These are phyloP conservation scores for Rhagoletis zephyria DNA, from an alignment of 1,140 invertebrate species.

Conservation along the genomic window DNA sequence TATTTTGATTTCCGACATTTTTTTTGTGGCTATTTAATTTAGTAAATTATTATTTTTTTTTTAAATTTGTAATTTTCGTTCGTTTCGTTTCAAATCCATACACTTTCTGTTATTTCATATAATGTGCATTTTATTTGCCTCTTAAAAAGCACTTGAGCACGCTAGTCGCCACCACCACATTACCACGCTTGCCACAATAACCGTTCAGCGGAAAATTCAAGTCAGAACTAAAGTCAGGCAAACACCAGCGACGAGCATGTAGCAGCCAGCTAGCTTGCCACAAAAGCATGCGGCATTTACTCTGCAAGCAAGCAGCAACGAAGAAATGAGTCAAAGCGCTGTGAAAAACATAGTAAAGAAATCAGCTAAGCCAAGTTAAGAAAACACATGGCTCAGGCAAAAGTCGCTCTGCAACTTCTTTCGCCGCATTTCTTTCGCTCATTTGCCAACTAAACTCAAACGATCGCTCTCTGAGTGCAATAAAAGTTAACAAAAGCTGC, in stretches of 20 bases:
- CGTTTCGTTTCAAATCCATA: background rate
- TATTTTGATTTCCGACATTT: too few relatives aligned
- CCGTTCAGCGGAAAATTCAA: conserved; percentile 67
- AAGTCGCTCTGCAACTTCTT: background rate
- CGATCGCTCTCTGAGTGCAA: too few relatives aligned
- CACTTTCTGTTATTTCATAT: background rate
- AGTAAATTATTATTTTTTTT: too few relatives aligned
- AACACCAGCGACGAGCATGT: background rate
- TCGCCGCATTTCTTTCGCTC: background rate
- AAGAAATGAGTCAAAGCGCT: background rate
- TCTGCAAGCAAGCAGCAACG: background rate
- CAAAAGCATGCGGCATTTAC: background rate
- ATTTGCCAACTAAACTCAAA: background rate
- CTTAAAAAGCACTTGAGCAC: background rate
- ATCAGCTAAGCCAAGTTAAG: background rate
- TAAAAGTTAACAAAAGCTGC: too few relatives aligned
- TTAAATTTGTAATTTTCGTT: too few relatives aligned
- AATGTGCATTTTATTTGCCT: background rate
- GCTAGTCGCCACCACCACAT: background rate
- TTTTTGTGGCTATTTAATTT: too few relatives aligned
- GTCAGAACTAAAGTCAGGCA: conserved; percentile 68
- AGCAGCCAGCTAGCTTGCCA: conserved; percentile 21
- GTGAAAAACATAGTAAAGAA: background rate
- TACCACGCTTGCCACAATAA: conserved; percentile 11
- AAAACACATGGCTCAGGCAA: background rate